These are phyloP conservation scores for Apodemus speciosus DNA, from an alignment of 2,113 vertebrate genomes.

Conservation along the genomic window DNA sequence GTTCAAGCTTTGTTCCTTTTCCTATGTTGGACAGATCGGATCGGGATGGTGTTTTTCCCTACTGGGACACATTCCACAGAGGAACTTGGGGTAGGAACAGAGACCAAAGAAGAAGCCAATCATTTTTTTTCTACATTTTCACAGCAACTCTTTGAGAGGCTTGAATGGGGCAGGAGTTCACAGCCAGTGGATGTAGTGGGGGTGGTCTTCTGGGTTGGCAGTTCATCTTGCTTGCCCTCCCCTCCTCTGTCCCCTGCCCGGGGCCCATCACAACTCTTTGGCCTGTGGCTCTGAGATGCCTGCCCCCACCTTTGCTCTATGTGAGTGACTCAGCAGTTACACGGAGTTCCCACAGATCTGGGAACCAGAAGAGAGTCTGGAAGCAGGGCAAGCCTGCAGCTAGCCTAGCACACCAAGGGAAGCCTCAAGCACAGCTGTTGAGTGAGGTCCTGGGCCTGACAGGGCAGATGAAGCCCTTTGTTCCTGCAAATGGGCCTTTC, in stretches of 20 bases:
- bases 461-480: slow-evolving; percentile 74
- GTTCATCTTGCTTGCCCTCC: too few species aligned
- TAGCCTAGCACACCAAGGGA: not conserved
- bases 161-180: not conserved
- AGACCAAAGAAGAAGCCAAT: slow-evolving; percentile 36
- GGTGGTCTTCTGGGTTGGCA: not conserved
- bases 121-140: slow-evolving; percentile 1
- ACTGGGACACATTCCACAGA: not conserved
- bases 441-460: not conserved
- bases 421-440: not conserved
- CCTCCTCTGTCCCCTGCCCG: not conserved
- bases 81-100: slow-evolving; percentile 28
- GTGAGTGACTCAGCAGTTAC: not conserved
- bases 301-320: not conserved
- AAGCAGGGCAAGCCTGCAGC: not conserved
- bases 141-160: slow-evolving; percentile 17
- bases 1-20: not conserved
- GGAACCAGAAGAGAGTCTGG: not conserved
- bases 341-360: not conserved
- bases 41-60: slow-evolving; percentile 12
- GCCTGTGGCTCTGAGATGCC: not conserved
- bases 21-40: not conserved
- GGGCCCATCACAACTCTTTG: too few species aligned
- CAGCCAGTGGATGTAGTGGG: not conserved
- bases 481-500: slow-evolving; percentile 82